Evolutionary conservation across 1,140 invertebrate species (phyloP).

Genomic region (Aphaenogaster floridana): DNA sequence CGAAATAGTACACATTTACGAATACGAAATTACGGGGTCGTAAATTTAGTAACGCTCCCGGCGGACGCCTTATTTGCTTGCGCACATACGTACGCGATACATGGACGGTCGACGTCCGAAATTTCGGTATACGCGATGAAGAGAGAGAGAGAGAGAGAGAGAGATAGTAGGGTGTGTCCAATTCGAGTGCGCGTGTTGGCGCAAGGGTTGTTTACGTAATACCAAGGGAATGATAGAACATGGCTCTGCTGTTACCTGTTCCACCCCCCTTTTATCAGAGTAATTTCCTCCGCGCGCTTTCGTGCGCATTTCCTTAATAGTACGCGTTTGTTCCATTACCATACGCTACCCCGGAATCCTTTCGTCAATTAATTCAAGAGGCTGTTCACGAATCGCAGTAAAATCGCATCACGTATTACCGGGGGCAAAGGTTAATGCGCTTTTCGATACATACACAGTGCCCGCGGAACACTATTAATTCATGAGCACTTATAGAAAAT

Average conservation of each 20-base stretch:
- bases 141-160: conserved; percentile 42
- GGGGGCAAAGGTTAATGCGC: conserved; percentile 12
- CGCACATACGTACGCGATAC: neutral
- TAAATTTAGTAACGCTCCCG: conserved; percentile 44
- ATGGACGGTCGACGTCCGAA: conserved; percentile 38
- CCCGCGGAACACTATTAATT: conserved; percentile 13
- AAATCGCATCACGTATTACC: conserved; percentile 13
- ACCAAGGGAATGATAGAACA: conserved; percentile 64
- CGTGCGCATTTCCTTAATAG: conserved; percentile 30
- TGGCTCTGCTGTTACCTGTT: conserved; percentile 45
- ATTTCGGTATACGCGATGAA: conserved; percentile 51
- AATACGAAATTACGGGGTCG: conserved; percentile 44
- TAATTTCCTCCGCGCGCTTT: conserved; percentile 18
- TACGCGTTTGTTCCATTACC: conserved; percentile 39
- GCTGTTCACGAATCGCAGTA: conserved; percentile 14
- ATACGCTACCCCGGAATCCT: conserved; percentile 19
- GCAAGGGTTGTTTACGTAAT: conserved; percentile 69
- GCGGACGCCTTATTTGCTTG: conserved; percentile 38
- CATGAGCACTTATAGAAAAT: neutral
- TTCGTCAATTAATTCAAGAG: conserved; percentile 48
- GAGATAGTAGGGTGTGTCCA: conserved; percentile 70
- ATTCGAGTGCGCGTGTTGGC: conserved; percentile 69
- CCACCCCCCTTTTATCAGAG: conserved; percentile 48
- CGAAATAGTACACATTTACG: conserved; percentile 20
- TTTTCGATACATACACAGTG: neutral